Conservation (phyloP, 2,113 vertebrate genomes). For the Malurus elegans region DNA sequence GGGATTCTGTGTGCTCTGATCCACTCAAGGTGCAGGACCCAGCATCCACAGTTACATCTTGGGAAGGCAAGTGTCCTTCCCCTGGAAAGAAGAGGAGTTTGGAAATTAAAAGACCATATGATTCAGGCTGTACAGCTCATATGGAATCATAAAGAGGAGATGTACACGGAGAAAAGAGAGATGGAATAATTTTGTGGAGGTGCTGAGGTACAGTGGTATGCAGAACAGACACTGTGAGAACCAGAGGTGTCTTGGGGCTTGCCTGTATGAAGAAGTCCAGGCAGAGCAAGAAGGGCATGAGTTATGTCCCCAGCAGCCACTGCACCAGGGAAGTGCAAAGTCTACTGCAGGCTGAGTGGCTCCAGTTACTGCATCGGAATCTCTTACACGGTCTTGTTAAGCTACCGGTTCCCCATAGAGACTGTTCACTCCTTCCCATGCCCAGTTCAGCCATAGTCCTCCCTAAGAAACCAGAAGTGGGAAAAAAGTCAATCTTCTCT, state of each 20-base stretch:
- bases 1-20: neutral
- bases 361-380: fast-evolving
- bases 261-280: neutral
- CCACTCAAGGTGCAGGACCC: neutral
- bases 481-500: neutral
- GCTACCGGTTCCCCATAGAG: neutral
- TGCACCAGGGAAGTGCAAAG: neutral
- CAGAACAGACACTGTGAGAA: neutral
- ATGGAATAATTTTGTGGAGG: neutral
- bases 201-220: neutral
- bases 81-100: neutral
- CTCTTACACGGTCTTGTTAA: neutral
- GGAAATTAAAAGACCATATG: neutral
- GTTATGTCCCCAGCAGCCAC: neutral
- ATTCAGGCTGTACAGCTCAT: neutral
- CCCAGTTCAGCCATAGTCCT: neutral
- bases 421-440: neutral
- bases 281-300: neutral
- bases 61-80: neutral
- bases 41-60: neutral
- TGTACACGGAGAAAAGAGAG: neutral
- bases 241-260: neutral
- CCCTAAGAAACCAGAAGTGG: neutral
- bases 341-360: neutral
- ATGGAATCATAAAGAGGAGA: neutral